Conservation (phyloP, 2,113 vertebrate species). For the Dasyornis broadbenti region DNA sequence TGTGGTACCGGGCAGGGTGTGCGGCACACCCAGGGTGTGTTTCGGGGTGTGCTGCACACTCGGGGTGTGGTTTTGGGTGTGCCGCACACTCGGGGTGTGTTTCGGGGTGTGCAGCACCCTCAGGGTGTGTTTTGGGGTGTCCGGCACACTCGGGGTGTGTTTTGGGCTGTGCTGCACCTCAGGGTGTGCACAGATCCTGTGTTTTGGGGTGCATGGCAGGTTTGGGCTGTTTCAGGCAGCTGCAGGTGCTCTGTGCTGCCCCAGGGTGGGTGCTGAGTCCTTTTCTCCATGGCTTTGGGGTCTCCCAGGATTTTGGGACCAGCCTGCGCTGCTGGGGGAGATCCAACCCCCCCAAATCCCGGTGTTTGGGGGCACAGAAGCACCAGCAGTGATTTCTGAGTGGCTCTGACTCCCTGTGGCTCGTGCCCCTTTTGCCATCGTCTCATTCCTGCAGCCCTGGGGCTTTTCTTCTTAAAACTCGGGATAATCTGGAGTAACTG, state of each 20-base stretch:
- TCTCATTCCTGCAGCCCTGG: not conserved
- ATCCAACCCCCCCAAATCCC: fast-evolving
- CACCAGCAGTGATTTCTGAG: fast-evolving
- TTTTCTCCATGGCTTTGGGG: not conserved
- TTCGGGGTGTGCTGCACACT: not conserved
- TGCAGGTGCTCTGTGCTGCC: not conserved
- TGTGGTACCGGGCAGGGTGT: fast-evolving
- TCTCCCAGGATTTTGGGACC: not conserved
- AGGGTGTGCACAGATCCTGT: fast-evolving
- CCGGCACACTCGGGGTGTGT: fast-evolving
- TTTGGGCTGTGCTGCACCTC: not conserved
- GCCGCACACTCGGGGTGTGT: fast-evolving
- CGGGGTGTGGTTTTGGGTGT: fast-evolving
- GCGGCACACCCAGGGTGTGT: fast-evolving
- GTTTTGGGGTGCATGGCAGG: not conserved
- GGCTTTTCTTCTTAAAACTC: not conserved
- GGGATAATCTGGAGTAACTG: conserved; percentile 29
- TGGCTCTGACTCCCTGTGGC: not conserved
- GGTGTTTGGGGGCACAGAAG: fast-evolving
- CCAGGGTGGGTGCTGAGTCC: not conserved
- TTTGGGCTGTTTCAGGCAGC: fast-evolving
- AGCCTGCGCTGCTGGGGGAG: fast-evolving
- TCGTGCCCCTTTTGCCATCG: not conserved
- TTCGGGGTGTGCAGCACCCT: not conserved
- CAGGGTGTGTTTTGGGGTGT: fast-evolving